Base-by-base conservation (phyloP, 2,113 vertebrate genomes). In the Sialia sialis region DNA sequence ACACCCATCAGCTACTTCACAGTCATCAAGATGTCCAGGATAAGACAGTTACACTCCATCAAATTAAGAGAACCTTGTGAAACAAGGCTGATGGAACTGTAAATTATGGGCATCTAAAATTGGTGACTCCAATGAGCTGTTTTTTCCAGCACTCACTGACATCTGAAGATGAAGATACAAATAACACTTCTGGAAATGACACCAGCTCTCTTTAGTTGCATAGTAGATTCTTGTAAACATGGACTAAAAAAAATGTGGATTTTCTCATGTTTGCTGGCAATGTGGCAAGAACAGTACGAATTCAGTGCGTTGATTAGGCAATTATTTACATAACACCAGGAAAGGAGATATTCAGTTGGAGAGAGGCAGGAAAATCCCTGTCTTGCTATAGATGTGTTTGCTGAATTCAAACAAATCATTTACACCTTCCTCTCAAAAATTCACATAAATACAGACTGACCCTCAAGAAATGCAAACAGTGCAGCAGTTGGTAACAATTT, bases 401-500 rank as follows among this genome's bases (percentile, higher is more conserved):
- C 29, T 66, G 49, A 87, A 49, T 55, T 68, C 13, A 70, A 46
- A 64, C 9, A 39, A 46, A 46, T 30, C 2, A 75, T 74, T 36
- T 9, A 13, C 21, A 36, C 30, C 19, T 90, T 92, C 49, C 56
- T 79, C 84, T 94, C 73, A 82, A 95, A 80, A 95, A 83, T 69
- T 48, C 88, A 89, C 67, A 58, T 73, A 17, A 85, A 43, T 51
- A 79, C 2, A 1, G 59, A 77, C 25, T 69, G 21, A 25, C 27
- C 25, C n/a, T 27, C 27, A 58, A 84, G 54, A 84, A 94, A 93
- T 67, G 63, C 78, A 59, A 54, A 89, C 43, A 74, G 78, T 96
- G 89, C 85, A 97, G 95, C 75, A 89, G 82, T 14, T 80, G 74
- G 60, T 81, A 86, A 85, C 21, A 48, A 46, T 58, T 89, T 74